Evolutionary conservation across 2,888 invertebrate genomes (phyloP).

Genomic region (Harmothoe impar): DNA sequence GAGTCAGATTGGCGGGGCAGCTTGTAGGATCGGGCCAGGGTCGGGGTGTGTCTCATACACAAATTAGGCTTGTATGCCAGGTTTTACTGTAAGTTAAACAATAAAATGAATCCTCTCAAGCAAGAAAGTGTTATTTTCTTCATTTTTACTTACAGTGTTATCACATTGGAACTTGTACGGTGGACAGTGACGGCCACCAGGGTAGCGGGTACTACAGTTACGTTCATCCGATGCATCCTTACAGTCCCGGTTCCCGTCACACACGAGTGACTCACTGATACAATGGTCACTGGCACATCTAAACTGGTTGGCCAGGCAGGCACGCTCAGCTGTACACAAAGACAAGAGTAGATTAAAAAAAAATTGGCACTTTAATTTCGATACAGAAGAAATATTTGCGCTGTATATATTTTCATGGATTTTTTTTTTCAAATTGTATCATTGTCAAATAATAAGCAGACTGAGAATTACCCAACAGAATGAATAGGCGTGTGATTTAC

Average conservation of each 20-base stretch:
- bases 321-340: conserved; percentile 60
- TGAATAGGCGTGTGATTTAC: too few relatives aligned
- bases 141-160: conserved; percentile 87
- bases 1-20: too few relatives aligned
- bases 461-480: too few relatives aligned
- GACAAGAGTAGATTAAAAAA: conserved; percentile 64
- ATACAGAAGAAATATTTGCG: neutral
- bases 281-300: conserved; percentile 94
- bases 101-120: too few relatives aligned
- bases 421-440: neutral
- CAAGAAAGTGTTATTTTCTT: too few relatives aligned
- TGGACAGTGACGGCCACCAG: conserved; percentile 94
- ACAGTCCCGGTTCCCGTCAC: conserved; percentile 82
- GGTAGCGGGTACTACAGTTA: conserved; percentile 92
- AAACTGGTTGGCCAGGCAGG: conserved; percentile 88
- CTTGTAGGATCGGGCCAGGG: too few relatives aligned
- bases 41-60: too few relatives aligned
- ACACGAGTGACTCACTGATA: conserved; percentile 84
- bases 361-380: neutral
- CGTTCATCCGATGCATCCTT: conserved; percentile 81
- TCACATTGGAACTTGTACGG: conserved; percentile 95
- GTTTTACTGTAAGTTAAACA: too few relatives aligned
- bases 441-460: too few relatives aligned
- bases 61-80: too few relatives aligned
- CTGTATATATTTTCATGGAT: too few relatives aligned